Base-by-base conservation (phyloP, 2,888 invertebrate species). In the Argyresthia goedartella region DNA sequence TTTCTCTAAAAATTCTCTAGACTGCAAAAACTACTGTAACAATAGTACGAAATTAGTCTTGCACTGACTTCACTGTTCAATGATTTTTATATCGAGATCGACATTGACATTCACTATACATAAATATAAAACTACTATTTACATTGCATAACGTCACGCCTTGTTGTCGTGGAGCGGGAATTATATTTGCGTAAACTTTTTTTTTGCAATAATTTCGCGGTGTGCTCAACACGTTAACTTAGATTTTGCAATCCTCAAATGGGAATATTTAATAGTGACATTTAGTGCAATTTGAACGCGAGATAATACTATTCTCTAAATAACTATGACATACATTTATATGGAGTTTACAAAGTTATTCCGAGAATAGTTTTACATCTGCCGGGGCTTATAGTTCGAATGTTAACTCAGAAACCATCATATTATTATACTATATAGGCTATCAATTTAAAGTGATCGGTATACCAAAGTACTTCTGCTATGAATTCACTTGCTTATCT, bases 101-200 rank as follows among this genome's bases (percentile, higher is more conserved):
- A 76, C 79, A 79, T 81, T 84, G 82, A 77, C 79, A 80, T 81
- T 81, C 76, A 64, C 63, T 62, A 35, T 39, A 33, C 34, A 49
- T 13, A 8, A 13, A 10, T 41, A 25, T 25, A 13, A n/a, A 36
- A 49, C 6, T 36, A 39, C 9, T 25, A 8, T 4, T 8, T 8
- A 15, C 33, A 35, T 51, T 36, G 25, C 46, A 33, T n/a, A 50
- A 44, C 16, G 34, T 50, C 13, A 49, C 16, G 39, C 49, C n/a
- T 1, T n/a, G n/a, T 14, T 42, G 36, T 25, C 14, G 42, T 4
- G 42, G 10, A n/a, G 13, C n/a, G 10, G 13, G 33, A 16, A 10
- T 43, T 15, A 69, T 66, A 65, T 73, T 80, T 77, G 73, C 76
- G 77, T 67, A 78, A 81, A 79, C 68, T 60, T 60, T 56, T 52